Conservation (phyloP, 2,113 vertebrate species). For the Aphyosemion australe region DNA sequence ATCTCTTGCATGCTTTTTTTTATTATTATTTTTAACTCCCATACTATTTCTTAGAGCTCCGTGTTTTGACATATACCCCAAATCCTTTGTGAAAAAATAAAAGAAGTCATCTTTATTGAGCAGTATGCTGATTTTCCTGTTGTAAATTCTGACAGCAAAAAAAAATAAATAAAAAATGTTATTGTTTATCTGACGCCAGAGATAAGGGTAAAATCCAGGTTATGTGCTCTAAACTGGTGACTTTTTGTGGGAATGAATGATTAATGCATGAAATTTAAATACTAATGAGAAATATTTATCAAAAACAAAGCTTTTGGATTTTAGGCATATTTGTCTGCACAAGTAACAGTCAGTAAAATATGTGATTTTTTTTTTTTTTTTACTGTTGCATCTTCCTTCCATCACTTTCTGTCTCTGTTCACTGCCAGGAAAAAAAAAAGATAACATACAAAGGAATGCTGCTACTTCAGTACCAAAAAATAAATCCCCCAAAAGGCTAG, state of each 20-base stretch:
- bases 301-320: no score
- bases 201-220: conserved; percentile 6
- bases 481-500: conserved; percentile 6
- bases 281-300: conserved; percentile 32
- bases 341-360: conserved; percentile 4
- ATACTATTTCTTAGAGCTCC: conserved; percentile 37
- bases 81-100: conserved; percentile 27
- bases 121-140: conserved; percentile 37
- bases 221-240: not conserved
- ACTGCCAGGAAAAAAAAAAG: conserved; percentile 40
- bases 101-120: conserved; percentile 24
- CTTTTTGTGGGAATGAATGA: no score
- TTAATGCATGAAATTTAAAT: not conserved
- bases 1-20: conserved; percentile 54
- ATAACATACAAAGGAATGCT: conserved; percentile 39
- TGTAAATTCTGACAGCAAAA: conserved; percentile 53
- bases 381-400: conserved; percentile 49
- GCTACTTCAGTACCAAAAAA: conserved; percentile 15
- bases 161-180: conserved; percentile 34
- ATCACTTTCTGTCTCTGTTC: conserved; percentile 52
- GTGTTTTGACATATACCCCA: conserved; percentile 64
- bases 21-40: conserved; percentile 20
- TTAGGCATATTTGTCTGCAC: no score
- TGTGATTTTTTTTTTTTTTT: conserved; percentile 10
- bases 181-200: conserved; percentile 35